A percentile compares a stretch with the other conserved stretches of the same genome.
Conservation (phyloP, 2,113 vertebrate genomes). For the Pterophyllum scalare region DNA sequence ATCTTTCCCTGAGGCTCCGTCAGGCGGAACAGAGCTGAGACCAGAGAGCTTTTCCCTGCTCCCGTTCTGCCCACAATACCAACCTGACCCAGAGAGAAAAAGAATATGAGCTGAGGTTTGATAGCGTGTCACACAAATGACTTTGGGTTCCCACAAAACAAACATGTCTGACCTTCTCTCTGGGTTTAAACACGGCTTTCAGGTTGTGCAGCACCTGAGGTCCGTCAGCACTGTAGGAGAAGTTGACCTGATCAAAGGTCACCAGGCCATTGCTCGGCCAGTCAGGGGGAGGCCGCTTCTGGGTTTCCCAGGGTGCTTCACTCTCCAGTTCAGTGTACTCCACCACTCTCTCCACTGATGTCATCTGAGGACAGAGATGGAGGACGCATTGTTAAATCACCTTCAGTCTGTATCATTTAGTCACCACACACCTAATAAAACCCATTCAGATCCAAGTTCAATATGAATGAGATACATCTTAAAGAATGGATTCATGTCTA, state of each 20-base stretch:
- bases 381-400: neutral
- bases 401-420: neutral
- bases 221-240: conserved; percentile 87
- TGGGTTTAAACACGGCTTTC: conserved; percentile 85
- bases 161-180: conserved; percentile 86
- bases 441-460: no score
- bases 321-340: conserved; percentile 93
- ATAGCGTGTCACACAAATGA: neutral
- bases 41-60: conserved; percentile 94
- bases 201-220: conserved; percentile 88
- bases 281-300: conserved; percentile 83
- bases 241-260: conserved; percentile 90
- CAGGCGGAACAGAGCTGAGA: conserved; percentile 93
- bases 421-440: neutral
- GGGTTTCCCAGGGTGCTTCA: conserved; percentile 92
- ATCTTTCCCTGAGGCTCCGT: conserved; percentile 92
- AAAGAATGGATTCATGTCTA: no score
- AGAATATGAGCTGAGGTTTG: neutral
- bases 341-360: conserved; percentile 93
- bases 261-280: conserved; percentile 92
- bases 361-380: conserved; percentile 85
- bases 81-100: conserved; percentile 76
- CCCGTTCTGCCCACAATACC: conserved; percentile 95
- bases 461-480: no score
- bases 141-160: neutral